Evolutionary conservation across 2,888 invertebrate genomes (phyloP), one percentile per base, ranked within the genome.

Genomic region (Furcula furcula): DNA sequence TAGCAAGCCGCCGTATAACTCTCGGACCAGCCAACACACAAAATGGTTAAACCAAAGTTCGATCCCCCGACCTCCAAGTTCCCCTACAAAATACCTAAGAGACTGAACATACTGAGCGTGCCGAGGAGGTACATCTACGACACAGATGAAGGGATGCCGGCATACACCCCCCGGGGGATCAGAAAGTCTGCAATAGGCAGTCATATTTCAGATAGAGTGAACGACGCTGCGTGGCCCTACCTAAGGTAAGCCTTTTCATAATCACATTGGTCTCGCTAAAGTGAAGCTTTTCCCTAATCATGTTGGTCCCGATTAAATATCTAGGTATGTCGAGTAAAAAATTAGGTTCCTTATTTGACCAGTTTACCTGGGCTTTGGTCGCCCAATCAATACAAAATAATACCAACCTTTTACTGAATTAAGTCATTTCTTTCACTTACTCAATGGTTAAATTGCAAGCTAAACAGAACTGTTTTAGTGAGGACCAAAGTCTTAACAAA

Each of bases 201-300:
- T 0, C 59, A 56, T 0, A 27, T 63, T 1, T 40, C 57, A 3
- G 83, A 84, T 19, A 64, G 81, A 43, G 67, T 84, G 1, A 60
- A 64, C 19, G 87, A 87, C 20, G 78, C 65, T 1, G 65, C 84
- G 1, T 84, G 71, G 75, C 87, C 87, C 3, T 81, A 72, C 38
- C 34, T 77, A 31, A 68, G 85, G 86, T 87, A 53, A 65, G 70
- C 49, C 3, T 31, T 29, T 13, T 11, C 21, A 36, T 31, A 36
- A 28, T 23, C 23, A 36, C 25, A 18, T 32, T 7, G 6, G 1
- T n/a, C n/a, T n/a, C n/a, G n/a, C n/a, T n/a, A n/a, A n/a, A n/a
- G n/a, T n/a, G n/a, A n/a, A n/a, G n/a, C n/a, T n/a, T n/a, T n/a
- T n/a, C n/a, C n/a, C n/a, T n/a, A n/a, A n/a, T n/a, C n/a, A n/a